phyloP scores from a whole-genome alignment of 2,113 vertebrate species.

The Elgaria multicarinata region DNA sequence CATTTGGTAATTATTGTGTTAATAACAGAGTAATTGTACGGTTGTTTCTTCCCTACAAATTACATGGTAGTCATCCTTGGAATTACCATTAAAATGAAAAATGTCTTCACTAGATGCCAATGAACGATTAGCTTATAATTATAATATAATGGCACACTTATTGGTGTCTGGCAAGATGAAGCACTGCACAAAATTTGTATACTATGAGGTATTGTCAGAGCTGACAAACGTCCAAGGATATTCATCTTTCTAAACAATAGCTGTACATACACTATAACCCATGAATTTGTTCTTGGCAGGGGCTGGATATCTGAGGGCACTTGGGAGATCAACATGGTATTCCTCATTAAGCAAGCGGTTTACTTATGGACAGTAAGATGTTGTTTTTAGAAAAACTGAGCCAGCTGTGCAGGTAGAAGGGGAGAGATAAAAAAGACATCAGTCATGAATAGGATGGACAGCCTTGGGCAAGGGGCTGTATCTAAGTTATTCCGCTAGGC shows the following conservation, averaged over 20 bases:
- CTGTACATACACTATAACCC: constrained; percentile 43
- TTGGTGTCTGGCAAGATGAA: constrained; percentile 71
- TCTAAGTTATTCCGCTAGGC: not conserved
- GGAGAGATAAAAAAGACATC: not conserved
- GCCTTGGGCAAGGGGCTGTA: too few species aligned
- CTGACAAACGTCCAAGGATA: constrained; percentile 44
- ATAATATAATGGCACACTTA: constrained; percentile 77
- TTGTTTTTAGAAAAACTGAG: constrained; percentile 38
- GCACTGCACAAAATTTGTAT: constrained; percentile 62
- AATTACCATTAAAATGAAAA: constrained; percentile 79
- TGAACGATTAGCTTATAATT: constrained; percentile 80
- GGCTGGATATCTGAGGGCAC: constrained; percentile 10
- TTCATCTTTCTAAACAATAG: constrained; percentile 33
- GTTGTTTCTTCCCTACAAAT: constrained; percentile 79
- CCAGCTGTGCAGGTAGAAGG: not conserved
- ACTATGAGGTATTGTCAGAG: constrained; percentile 55
- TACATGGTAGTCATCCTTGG: constrained; percentile 74
- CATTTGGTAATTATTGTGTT: constrained; percentile 80
- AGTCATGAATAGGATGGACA: not conserved
- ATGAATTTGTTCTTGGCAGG: constrained; percentile 52
- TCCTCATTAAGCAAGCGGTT: constrained; percentile 47
- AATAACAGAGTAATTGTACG: constrained; percentile 80
- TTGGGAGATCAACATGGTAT: constrained; percentile 13
- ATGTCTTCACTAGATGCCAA: constrained; percentile 71
- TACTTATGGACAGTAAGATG: constrained; percentile 46